phyloP scores from a whole-genome alignment of 2,888 invertebrate species.

The Hirtodrosophila confusa region DNA sequence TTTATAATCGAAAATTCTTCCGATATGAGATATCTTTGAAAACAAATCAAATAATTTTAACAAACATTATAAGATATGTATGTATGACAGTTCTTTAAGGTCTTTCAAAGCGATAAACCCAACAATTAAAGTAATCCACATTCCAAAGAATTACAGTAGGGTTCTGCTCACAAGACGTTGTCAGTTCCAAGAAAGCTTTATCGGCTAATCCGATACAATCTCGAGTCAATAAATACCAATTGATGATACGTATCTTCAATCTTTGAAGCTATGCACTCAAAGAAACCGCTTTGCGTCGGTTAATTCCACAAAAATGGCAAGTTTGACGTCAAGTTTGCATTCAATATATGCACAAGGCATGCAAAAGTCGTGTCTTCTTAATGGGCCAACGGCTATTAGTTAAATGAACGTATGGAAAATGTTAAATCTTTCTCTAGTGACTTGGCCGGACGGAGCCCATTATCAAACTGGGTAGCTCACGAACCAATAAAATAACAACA shows the following conservation, averaged over 20 bases:
- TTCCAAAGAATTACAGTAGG: neutral
- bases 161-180: too few species aligned
- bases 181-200: slow-evolving; percentile 21
- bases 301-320: slow-evolving; percentile 5
- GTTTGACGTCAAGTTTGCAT: slow-evolving; percentile 31
- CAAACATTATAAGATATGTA: too few species aligned
- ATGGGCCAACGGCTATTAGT: slow-evolving; percentile 46
- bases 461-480: slow-evolving; percentile 52
- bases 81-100: too few species aligned
- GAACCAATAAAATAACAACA: slow-evolving; percentile 5
- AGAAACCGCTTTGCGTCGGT: slow-evolving; percentile 20
- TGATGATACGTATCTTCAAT: slow-evolving; percentile 19
- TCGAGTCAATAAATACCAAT: slow-evolving; percentile 45
- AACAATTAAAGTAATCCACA: neutral
- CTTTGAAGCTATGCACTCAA: slow-evolving; percentile 11
- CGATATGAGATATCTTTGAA: too few species aligned
- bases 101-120: too few species aligned
- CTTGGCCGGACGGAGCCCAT: slow-evolving; percentile 32
- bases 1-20: too few species aligned
- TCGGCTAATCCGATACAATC: slow-evolving; percentile 25
- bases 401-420: slow-evolving; percentile 44
- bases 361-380: slow-evolving; percentile 43
- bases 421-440: slow-evolving; percentile 25
- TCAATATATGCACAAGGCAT: slow-evolving; percentile 1
- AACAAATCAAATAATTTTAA: too few species aligned